Percentiles rank a stretch among this genome's conserved stretches.
Evolutionary conservation across 2,888 invertebrate species (phyloP).

Genomic region (Gandaritis pyraliata): DNA sequence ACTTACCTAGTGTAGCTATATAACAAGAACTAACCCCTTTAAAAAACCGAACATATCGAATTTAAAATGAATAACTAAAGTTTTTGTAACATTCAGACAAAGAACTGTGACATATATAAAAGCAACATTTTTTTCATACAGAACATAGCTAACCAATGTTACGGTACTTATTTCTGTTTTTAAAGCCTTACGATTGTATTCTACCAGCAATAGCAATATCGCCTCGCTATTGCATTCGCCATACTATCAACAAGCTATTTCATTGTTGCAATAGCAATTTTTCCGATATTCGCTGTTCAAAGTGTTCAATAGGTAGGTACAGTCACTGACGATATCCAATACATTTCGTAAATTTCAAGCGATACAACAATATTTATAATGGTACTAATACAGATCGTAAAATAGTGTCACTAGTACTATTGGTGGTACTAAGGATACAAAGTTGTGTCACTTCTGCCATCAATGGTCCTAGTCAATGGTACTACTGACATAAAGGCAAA

Average conservation of each 20-base stretch:
- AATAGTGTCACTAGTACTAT: too few relatives aligned
- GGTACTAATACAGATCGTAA: too few relatives aligned
- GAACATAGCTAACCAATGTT: slow-evolving; percentile 12
- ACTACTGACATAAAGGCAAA: too few relatives aligned
- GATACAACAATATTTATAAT: too few relatives aligned
- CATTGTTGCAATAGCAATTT: slow-evolving; percentile 65
- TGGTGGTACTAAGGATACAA: too few relatives aligned
- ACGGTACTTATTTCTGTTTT: slow-evolving; percentile 21
- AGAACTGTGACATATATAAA: background rate
- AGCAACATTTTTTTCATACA: slow-evolving; percentile 7
- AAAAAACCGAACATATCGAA: too few relatives aligned
- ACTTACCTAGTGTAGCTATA: too few relatives aligned
- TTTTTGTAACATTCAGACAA: background rate
- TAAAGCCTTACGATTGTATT: slow-evolving; percentile 26
- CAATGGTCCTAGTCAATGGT: too few relatives aligned
- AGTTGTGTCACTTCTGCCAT: too few relatives aligned
- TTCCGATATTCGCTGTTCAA: slow-evolving; percentile 46
- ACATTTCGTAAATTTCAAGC: too few relatives aligned
- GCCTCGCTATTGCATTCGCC: slow-evolving; percentile 25
- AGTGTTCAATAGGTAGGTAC: slow-evolving; percentile 8
- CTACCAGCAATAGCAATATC: slow-evolving; percentile 18
- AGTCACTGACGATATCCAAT: background rate
- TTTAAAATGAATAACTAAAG: too few relatives aligned
- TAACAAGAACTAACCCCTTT: too few relatives aligned
- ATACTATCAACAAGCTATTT: slow-evolving; percentile 44